phyloP scores from a whole-genome alignment of 2,888 invertebrate species.

The Scaptomyza parva region DNA sequence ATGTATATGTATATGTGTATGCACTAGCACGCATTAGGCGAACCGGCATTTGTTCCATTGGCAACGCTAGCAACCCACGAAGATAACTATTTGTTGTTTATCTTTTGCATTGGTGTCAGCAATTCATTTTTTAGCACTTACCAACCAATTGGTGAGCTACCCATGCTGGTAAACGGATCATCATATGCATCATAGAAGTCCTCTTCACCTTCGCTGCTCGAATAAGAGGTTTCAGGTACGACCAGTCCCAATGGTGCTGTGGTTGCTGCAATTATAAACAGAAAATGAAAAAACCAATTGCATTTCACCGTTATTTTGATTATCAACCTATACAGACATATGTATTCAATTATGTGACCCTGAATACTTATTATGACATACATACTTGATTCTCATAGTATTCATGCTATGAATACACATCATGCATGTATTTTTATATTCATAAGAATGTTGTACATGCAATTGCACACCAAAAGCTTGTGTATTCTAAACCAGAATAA shows the following conservation, averaged over 20 bases:
- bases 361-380: conserved; percentile 30
- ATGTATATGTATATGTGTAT: background rate
- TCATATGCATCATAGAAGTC: conserved; percentile 97
- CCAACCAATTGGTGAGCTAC: conserved; percentile 83
- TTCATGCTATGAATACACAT: conserved; percentile 3
- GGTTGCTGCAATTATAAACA: conserved; percentile 69
- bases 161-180: conserved; percentile 86
- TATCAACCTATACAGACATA: conserved; percentile 4
- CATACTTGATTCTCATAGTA: conserved; percentile 8
- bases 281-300: conserved; percentile 33
- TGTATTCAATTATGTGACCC: conserved; percentile 30
- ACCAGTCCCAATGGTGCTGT: conserved; percentile 84
- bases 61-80: conserved; percentile 21
- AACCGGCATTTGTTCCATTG: conserved; percentile 44
- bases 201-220: conserved; percentile 98
- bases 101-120: conserved; percentile 28
- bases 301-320: conserved; percentile 15
- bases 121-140: conserved; percentile 75
- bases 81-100: conserved; percentile 38
- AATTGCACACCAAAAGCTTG: background rate
- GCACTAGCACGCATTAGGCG: conserved; percentile 23
- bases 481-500: conserved; percentile 20
- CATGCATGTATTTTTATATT: background rate
- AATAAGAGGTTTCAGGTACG: conserved; percentile 97
- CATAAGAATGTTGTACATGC: background rate